Percentiles rank a stretch among this genome's conserved stretches.
Evolutionary conservation across 1,140 invertebrate species (phyloP).

Genomic region (Thaumatotibia leucotreta): DNA sequence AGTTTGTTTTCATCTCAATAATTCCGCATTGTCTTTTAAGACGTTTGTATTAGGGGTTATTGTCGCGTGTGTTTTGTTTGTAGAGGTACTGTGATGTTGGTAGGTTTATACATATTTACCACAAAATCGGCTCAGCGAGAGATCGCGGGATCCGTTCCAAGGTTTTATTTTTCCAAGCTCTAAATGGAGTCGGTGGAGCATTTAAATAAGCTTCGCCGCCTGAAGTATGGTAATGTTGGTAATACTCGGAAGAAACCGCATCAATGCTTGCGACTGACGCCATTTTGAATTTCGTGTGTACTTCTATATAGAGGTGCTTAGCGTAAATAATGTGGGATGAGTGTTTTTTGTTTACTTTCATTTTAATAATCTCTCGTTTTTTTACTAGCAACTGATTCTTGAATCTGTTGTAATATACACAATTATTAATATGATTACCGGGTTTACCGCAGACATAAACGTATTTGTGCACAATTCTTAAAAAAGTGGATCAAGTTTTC

Average conservation of each 20-base stretch:
- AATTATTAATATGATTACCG: too few species aligned
- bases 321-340: constrained; percentile 9
- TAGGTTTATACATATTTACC: constrained; percentile 75
- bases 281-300: constrained; percentile 55
- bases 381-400: too few species aligned
- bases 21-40: neutral
- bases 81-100: constrained; percentile 31
- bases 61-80: constrained; percentile 24
- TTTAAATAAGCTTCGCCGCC: constrained; percentile 74
- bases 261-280: constrained; percentile 39
- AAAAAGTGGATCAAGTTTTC: too few species aligned
- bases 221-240: constrained; percentile 75
- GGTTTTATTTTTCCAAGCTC: constrained; percentile 76
- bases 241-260: constrained; percentile 66
- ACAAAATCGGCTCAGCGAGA: constrained; percentile 73
- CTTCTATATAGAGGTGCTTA: neutral
- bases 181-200: constrained; percentile 76
- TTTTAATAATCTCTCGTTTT: neutral
- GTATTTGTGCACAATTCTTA: too few species aligned
- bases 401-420: too few species aligned
- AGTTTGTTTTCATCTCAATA: constrained; percentile 23
- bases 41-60: constrained; percentile 34
- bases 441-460: too few species aligned
- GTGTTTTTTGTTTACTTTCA: constrained; percentile 1
- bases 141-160: constrained; percentile 69